Evolutionary conservation across 2,888 invertebrate species (phyloP), one percentile per base, ranked within the genome.

Genomic region (Drosophila differens): DNA sequence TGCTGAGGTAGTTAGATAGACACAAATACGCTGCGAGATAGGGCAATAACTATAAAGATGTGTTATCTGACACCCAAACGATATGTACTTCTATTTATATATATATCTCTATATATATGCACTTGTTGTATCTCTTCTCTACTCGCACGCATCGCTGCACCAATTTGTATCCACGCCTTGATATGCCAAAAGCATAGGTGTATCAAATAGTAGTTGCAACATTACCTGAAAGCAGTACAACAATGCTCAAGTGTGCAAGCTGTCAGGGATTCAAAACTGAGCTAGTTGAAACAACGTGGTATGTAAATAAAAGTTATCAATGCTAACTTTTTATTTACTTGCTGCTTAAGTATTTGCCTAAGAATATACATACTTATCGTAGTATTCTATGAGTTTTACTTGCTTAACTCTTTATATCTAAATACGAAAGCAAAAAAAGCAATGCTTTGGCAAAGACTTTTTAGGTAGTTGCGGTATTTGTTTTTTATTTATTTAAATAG

Each of bases 11-110:
- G 28, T 47, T 47, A 25, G 12, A 44, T 47, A 25, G 12, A 44
- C 16, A 16, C 30, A 47, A 47, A 33, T 14, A 51, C n/a, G 37
- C 25, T 16, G 9, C n/a, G 35, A 30, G 59, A 19, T 37, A 41
- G 19, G 30, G n/a, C 16, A 22, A 37, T 25, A 39, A 32, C 49
- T 35, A 59, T 33, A 30, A 62, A 61, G 57, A 67, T 76, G 53
- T 67, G 76, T 64, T 67, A 61, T 62, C 62, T 37, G 77, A 76
- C 62, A 71, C 65, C 51, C 22, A 41, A 39, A 47, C 44, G 51
- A 59, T 55, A 14, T 47, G 7, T 2, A 9, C 25, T 12, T 22
- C 4, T n/a, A 0, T 2, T 6, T 37, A 41, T n/a, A 14, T 22
- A 22, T 7, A 35, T 4, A 33, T 5, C 10, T 41, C 6, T 22